Evolutionary conservation across 2,113 vertebrate genomes (phyloP).

Genomic region (Arothron firmamentum): DNA sequence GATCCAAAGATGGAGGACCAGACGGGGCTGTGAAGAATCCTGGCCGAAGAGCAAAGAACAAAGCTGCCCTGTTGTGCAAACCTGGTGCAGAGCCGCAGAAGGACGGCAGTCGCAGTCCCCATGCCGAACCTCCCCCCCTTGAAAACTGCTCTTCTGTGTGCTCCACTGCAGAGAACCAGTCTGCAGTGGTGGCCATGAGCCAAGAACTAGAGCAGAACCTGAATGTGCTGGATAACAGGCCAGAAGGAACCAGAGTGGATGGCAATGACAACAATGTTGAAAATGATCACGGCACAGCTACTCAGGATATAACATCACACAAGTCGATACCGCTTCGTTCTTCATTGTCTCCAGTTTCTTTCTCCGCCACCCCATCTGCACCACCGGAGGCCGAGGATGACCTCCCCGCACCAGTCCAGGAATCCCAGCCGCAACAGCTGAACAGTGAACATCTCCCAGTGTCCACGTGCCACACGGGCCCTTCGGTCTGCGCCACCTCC

Average conservation of each 20-base stretch:
- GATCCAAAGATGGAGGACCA: conserved; percentile 32
- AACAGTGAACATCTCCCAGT: conserved; percentile 32
- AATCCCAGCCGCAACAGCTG: conserved; percentile 63
- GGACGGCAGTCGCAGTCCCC: conserved; percentile 10
- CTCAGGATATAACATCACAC: conserved; percentile 18
- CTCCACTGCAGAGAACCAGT: conserved; percentile 34
- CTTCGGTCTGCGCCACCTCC: conserved; percentile 15
- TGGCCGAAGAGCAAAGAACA: conserved; percentile 21
- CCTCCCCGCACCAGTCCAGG: conserved; percentile 72
- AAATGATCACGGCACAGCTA: conserved; percentile 12
- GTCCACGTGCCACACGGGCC: conserved; percentile 8
- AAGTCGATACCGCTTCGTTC: conserved; percentile 17
- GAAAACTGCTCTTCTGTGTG: conserved; percentile 21
- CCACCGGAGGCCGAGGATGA: conserved; percentile 51
- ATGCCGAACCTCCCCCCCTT: conserved; percentile 22
- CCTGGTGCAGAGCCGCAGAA: conserved; percentile 13
- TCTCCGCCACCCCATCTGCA: conserved; percentile 30
- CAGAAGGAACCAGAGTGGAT: conserved; percentile 57
- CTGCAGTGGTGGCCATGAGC: conserved; percentile 19
- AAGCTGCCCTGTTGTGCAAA: conserved; percentile 15
- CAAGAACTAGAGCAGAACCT: conserved; percentile 36
- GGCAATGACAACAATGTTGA: conserved; percentile 69
- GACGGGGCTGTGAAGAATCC: conserved; percentile 23
- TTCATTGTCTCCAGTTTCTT: conserved; percentile 34
- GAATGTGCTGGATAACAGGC: conserved; percentile 57